Conservation (phyloP, 1,140 invertebrate genomes). For the Drosophila rhopaloa region DNA sequence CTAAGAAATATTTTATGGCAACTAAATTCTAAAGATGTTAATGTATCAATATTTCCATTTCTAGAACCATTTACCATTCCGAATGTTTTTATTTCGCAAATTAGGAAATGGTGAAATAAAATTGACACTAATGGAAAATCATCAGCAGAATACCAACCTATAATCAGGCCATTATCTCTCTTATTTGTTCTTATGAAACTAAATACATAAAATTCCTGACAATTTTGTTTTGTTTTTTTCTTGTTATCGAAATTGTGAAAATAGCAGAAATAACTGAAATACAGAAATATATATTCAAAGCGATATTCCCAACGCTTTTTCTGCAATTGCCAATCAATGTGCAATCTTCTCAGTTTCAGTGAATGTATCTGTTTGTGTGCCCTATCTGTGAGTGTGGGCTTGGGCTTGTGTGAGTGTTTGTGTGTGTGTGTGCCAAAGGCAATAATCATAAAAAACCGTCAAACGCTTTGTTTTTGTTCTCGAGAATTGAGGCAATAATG, state of each 20-base stretch:
- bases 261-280: slow-evolving; percentile 11
- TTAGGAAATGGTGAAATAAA: too few relatives aligned
- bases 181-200: not conserved
- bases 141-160: too few relatives aligned
- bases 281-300: slow-evolving; percentile 31
- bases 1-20: too few relatives aligned
- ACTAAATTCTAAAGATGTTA: too few relatives aligned
- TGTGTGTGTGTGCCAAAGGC: slow-evolving; percentile 47
- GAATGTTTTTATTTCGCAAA: too few relatives aligned
- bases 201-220: not conserved
- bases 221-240: not conserved
- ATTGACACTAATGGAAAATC: too few relatives aligned
- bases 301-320: slow-evolving; percentile 58
- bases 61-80: too few relatives aligned
- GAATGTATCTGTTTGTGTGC: slow-evolving; percentile 6
- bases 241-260: slow-evolving; percentile 16
- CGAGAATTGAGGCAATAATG: slow-evolving; percentile 72
- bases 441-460: slow-evolving; percentile 80
- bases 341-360: slow-evolving; percentile 52
- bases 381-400: slow-evolving; percentile 5
- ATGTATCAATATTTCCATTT: too few relatives aligned
- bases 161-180: not conserved
- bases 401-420: slow-evolving; percentile 12
- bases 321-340: slow-evolving; percentile 77
- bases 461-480: slow-evolving; percentile 65